Conservation (phyloP, 2,888 invertebrate species). For the Polydesmus complanatus region DNA sequence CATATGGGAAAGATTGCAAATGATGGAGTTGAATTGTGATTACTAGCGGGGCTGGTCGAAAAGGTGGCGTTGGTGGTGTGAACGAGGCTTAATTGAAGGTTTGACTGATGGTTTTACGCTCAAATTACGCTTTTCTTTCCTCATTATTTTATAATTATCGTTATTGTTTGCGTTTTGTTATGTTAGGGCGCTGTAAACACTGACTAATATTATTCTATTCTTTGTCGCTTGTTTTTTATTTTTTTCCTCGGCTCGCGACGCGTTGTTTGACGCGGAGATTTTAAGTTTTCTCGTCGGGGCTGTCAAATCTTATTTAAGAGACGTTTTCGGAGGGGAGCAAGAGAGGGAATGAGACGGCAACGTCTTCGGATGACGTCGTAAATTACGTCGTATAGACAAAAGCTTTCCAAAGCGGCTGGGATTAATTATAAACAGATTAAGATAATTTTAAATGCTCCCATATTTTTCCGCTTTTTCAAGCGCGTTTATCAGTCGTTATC, state of each 20-base stretch:
- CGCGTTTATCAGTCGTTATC: too few species aligned
- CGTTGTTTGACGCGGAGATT: too few species aligned
- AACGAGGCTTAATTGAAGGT: background rate
- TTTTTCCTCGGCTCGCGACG: too few species aligned
- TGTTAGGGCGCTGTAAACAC: background rate
- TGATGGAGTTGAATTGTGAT: too few species aligned
- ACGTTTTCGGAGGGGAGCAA: too few species aligned
- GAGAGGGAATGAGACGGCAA: background rate
- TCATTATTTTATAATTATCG: background rate
- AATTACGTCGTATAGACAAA: conserved; percentile 13
- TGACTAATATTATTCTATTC: background rate
- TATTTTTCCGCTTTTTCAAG: too few species aligned
- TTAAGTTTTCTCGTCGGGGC: background rate
- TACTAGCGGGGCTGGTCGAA: too few species aligned
- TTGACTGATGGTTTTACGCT: background rate
- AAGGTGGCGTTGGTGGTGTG: too few species aligned
- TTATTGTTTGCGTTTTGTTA: background rate
- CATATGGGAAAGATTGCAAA: too few species aligned
- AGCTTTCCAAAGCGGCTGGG: conserved; percentile 15
- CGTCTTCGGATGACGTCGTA: conserved; percentile 5
- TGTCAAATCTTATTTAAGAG: background rate
- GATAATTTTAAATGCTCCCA: conserved; percentile 11
- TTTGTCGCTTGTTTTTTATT: background rate
- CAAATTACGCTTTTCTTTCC: background rate
- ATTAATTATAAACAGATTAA: conserved; percentile 16